Percentiles rank a stretch among this genome's conserved stretches.
Evolutionary conservation across 92 coral and sea anemone species (phyloP).

Genomic region (Metridium senile): DNA sequence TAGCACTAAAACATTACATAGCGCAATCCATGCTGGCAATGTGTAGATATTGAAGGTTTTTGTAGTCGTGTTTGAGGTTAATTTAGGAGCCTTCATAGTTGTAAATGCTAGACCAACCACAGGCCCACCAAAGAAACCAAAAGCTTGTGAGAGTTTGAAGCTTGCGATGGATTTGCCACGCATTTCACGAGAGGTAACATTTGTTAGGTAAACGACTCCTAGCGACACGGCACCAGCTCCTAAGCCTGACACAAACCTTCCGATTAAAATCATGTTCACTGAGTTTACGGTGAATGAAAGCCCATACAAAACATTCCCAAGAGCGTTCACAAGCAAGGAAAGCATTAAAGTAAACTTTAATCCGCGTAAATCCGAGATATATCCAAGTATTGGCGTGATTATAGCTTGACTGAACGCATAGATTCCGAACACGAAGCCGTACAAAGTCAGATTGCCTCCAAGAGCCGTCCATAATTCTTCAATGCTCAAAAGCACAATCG

Average conservation of each 20-base stretch:
- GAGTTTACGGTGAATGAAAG: conserved; percentile 73
- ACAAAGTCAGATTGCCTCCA: conserved; percentile 66
- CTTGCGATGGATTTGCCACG: conserved; percentile 88
- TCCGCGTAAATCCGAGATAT: conserved; percentile 90
- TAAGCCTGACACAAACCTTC: conserved; percentile 88
- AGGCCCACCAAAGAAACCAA: conserved; percentile 91
- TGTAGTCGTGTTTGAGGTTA: conserved; percentile 26
- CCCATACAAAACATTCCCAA: conserved; percentile 84
- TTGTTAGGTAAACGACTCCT: conserved; percentile 85
- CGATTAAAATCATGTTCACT: conserved; percentile 72
- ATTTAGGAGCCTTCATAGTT: conserved; percentile 40
- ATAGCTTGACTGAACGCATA: conserved; percentile 90
- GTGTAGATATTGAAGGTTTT: conserved; percentile 74
- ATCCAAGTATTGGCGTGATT: conserved; percentile 88
- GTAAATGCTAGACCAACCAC: conserved; percentile 65
- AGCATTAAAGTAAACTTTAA: conserved; percentile 82
- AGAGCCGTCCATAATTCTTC: conserved; percentile 82
- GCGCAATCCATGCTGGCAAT: conserved; percentile 88
- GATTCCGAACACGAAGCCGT: conserved; percentile 90
- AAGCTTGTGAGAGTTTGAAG: conserved; percentile 86
- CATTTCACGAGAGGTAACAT: conserved; percentile 79
- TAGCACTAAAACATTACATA: conserved; percentile 66
- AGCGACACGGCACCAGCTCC: conserved; percentile 90
- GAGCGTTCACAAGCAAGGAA: conserved; percentile 68
- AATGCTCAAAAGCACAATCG: conserved; percentile 74